phyloP scores from a whole-genome alignment of 2,113 vertebrate species.

The Neogobius melanostomus region DNA sequence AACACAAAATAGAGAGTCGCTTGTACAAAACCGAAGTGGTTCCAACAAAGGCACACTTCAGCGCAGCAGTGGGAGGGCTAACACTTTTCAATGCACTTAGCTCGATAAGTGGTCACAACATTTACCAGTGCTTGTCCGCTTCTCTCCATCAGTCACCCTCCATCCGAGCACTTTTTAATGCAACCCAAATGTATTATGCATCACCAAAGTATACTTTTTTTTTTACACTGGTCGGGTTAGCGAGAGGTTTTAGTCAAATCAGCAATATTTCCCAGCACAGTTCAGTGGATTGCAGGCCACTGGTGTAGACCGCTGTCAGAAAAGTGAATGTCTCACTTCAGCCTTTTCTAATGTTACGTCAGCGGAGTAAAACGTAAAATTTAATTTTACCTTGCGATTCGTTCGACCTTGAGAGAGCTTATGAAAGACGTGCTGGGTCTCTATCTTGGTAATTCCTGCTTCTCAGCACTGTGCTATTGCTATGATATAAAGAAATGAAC shows the following conservation, averaged over 20 bases:
- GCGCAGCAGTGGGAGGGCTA: conserved; percentile 7
- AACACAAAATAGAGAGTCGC: conserved; percentile 35
- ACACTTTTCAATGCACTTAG: conserved; percentile 20
- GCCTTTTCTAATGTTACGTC: conserved; percentile 1
- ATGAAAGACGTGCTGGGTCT: not conserved
- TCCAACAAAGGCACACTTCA: conserved; percentile 13
- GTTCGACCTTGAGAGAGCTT: conserved; percentile 1
- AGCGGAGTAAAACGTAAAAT: not conserved
- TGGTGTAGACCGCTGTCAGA: conserved; percentile 34
- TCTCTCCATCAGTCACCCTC: conserved; percentile 37
- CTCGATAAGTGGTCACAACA: conserved; percentile 27
- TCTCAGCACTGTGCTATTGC: conserved; percentile 1
- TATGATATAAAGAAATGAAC: conserved; percentile 5
- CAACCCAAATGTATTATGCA: conserved; percentile 65
- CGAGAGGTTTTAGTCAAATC: conserved; percentile 66
- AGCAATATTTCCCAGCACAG: conserved; percentile 39
- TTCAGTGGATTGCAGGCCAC: conserved; percentile 53
- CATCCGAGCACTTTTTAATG: conserved; percentile 62
- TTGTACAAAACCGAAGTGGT: conserved; percentile 24
- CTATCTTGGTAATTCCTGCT: not conserved
- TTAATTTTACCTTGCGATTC: not conserved
- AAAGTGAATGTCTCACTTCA: conserved; percentile 5
- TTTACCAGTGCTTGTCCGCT: conserved; percentile 24
- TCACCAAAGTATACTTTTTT: conserved; percentile 37
- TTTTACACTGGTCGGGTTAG: conserved; percentile 21